phyloP scores from a whole-genome alignment of 2,113 vertebrate genomes.

The Lagopus muta region DNA sequence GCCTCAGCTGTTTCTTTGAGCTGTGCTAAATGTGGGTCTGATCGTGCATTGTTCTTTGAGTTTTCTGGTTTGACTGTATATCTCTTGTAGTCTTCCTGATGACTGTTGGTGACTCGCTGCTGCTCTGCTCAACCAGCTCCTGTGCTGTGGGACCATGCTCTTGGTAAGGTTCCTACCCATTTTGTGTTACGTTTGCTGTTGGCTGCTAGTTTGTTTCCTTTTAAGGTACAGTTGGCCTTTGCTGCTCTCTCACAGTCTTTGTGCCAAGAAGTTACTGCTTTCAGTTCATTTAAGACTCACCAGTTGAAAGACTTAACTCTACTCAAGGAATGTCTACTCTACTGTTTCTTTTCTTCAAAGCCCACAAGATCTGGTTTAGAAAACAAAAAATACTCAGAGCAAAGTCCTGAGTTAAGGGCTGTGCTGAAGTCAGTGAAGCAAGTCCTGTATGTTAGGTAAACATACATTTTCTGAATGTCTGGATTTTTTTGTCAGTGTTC shows the following conservation, averaged over 20 bases:
- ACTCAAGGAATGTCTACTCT: background rate
- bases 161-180: background rate
- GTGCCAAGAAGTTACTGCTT: background rate
- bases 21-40: rapidly evolving
- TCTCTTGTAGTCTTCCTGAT: rapidly evolving
- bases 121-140: background rate
- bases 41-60: background rate
- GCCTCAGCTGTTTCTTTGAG: rapidly evolving
- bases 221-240: background rate
- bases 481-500: too few species aligned
- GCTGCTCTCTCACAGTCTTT: background rate
- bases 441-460: background rate
- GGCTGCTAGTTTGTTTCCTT: background rate
- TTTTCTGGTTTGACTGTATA: background rate
- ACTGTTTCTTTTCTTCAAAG: background rate
- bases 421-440: background rate
- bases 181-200: background rate
- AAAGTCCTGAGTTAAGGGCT: background rate
- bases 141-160: too few species aligned
- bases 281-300: background rate
- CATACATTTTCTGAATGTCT: too few species aligned
- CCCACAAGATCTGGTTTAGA: background rate
- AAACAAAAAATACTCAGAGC: background rate
- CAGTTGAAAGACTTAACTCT: background rate
- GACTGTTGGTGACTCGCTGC: rapidly evolving